Conservation (phyloP, 2,797 vertebrate species). For the Orientallactaga sibirica region DNA sequence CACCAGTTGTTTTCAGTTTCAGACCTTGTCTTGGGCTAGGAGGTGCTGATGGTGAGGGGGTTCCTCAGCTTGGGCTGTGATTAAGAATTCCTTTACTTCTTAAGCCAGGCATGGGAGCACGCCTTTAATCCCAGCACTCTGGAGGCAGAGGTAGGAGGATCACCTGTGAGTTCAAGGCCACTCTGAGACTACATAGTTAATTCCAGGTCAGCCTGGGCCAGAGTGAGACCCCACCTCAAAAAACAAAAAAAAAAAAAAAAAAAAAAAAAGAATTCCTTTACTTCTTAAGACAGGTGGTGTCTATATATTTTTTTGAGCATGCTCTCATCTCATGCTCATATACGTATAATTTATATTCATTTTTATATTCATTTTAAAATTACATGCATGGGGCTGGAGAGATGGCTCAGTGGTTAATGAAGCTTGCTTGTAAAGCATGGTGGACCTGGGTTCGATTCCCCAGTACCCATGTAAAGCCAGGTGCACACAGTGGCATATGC, state of each 20-base stretch:
- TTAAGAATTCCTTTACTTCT: not conserved
- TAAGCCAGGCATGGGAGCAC: too few species aligned
- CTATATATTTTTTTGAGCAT: not conserved
- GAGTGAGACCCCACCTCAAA: too few species aligned
- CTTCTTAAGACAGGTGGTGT: not conserved
- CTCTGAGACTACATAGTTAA: too few species aligned
- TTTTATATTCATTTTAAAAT: slow-evolving; percentile 49
- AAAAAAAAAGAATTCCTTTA: not conserved
- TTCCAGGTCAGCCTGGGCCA: too few species aligned
- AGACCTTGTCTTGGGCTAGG: slow-evolving; percentile 42
- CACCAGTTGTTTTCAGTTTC: not conserved
- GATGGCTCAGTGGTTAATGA: too few species aligned
- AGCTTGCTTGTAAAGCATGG: too few species aligned
- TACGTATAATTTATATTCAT: slow-evolving; percentile 41
- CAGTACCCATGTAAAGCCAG: too few species aligned
- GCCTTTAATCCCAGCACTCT: not conserved
- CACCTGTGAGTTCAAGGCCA: too few species aligned
- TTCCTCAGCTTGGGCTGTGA: not conserved
- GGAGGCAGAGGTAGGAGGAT: too few species aligned
- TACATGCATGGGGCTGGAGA: not conserved
- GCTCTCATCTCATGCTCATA: not conserved
- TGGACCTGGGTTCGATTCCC: too few species aligned
- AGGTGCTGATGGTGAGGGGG: not conserved
- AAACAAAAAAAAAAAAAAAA: not conserved
- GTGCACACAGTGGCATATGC: too few species aligned